Evolutionary conservation across 2,797 vertebrate genomes (phyloP), one percentile per base, ranked within the genome.

Genomic region (Serranus cabrilla): DNA sequence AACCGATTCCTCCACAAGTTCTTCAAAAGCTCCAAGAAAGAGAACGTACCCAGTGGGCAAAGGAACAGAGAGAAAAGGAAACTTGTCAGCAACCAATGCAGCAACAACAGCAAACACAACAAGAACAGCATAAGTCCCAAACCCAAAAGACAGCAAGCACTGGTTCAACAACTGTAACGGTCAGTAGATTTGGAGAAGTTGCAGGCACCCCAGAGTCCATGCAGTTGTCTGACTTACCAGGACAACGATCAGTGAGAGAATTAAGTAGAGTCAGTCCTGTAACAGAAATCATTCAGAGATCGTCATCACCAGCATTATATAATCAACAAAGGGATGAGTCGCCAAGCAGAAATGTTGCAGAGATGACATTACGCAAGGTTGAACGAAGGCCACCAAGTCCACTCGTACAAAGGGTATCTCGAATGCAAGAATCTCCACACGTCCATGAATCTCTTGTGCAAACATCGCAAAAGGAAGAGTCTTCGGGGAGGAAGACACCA

Each of bases 1-100:
- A 96, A 78, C 95, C 95, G 9, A 95, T 96, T 71, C 95, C 95
- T 54, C 95, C 92, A 21, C 94, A 96, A 85, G 95, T 96, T 18
- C 90, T 96, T 54, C 93, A 95, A 84, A 96, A 94, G 40, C 93
- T 96, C 16, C 94, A 95, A 81, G 94, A 95, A 71, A 81, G 95
- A 50, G 95, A 96, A 79, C 91, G 91, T n/a, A 88, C 90, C 66
- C 94, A 95, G 74, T 93, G 89, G 85, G 92, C 83, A 59, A 93
- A 93, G 78, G 92, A 96, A 70, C 88, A 92, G 49, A 91, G 43
- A 77, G 91, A 93, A 52, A 89, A 61, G 25, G 88, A 92, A 56
- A 61, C 68, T 76, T 75, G 72, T 69, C 80, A 74, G 47, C 90
- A 90, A 63, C 74, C 76, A 55, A 87, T 88, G 74, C 90, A 90